phyloP scores from a whole-genome alignment of 2,888 invertebrate genomes.

The Macrosoma leucophasiata region DNA sequence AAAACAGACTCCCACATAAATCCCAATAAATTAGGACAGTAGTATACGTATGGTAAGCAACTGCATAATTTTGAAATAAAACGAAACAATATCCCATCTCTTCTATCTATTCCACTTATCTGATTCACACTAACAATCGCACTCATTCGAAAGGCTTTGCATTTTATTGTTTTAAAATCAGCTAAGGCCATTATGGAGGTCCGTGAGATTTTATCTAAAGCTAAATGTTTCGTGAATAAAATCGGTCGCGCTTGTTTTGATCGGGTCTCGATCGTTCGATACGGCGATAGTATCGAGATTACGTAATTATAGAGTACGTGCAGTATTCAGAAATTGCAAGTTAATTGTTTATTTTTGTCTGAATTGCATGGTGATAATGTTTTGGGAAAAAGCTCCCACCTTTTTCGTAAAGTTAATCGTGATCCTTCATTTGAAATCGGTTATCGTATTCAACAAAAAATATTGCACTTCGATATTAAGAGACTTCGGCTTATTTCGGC shows the following conservation, averaged over 20 bases:
- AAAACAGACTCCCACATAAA: no score
- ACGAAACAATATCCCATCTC: conserved; percentile 40
- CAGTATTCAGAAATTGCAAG: conserved; percentile 44
- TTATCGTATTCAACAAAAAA: no score
- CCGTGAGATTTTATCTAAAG: conserved; percentile 59
- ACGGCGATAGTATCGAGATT: conserved; percentile 53
- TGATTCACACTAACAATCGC: conserved; percentile 63
- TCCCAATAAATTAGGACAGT: conserved; percentile 32
- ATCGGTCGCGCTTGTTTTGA: conserved; percentile 65
- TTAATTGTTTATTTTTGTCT: conserved; percentile 10
- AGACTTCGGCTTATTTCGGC: no score
- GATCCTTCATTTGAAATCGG: no score
- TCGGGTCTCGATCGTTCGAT: conserved; percentile 45
- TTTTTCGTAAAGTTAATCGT: no score
- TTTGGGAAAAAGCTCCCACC: no score
- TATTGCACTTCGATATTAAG: no score
- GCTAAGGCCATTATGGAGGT: conserved; percentile 40
- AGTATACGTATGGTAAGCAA: no score
- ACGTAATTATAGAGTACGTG: conserved; percentile 62
- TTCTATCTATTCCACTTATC: conserved; percentile 56
- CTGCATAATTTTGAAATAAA: conserved; percentile 42
- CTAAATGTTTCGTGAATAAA: conserved; percentile 71
- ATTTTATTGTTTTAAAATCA: conserved; percentile 35
- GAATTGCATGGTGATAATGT: no score
- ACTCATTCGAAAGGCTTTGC: conserved; percentile 46